A percentile compares a stretch with the other conserved stretches of the same genome.
phyloP scores from a whole-genome alignment of 2,888 invertebrate genomes.

The Lepidocyrtinus sp. region DNA sequence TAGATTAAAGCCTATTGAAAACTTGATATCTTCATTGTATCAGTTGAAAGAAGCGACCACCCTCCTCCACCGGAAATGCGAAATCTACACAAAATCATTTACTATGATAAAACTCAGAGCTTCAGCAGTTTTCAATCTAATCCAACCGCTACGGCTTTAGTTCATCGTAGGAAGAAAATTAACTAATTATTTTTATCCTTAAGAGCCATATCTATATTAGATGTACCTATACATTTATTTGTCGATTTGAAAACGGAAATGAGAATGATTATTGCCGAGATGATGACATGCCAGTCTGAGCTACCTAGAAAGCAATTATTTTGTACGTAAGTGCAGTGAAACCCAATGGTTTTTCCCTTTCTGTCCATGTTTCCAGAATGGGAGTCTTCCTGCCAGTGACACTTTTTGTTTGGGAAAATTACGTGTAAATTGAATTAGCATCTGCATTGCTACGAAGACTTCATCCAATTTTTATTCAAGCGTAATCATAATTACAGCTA shows the following conservation, averaged over 20 bases:
- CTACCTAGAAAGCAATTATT: slow-evolving; percentile 9
- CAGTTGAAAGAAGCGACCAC: background rate
- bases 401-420: background rate
- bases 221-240: background rate
- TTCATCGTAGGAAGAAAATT: background rate
- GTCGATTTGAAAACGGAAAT: slow-evolving; percentile 59
- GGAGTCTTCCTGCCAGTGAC: slow-evolving; percentile 47
- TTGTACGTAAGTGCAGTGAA: slow-evolving; percentile 19
- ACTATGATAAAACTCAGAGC: no score
- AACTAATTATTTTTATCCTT: slow-evolving; percentile 49
- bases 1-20: no score
- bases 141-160: no score
- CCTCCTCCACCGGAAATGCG: background rate
- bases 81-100: background rate
- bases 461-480: background rate
- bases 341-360: slow-evolving; percentile 40
- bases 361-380: no score
- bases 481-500: background rate
- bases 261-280: slow-evolving; percentile 55
- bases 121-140: no score
- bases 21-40: background rate
- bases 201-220: slow-evolving; percentile 26
- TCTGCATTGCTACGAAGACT: slow-evolving; percentile 10
- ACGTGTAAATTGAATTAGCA: slow-evolving; percentile 48
- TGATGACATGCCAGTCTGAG: background rate